Conservation (phyloP, 2,113 vertebrate species). For the Eolophus roseicapilla region DNA sequence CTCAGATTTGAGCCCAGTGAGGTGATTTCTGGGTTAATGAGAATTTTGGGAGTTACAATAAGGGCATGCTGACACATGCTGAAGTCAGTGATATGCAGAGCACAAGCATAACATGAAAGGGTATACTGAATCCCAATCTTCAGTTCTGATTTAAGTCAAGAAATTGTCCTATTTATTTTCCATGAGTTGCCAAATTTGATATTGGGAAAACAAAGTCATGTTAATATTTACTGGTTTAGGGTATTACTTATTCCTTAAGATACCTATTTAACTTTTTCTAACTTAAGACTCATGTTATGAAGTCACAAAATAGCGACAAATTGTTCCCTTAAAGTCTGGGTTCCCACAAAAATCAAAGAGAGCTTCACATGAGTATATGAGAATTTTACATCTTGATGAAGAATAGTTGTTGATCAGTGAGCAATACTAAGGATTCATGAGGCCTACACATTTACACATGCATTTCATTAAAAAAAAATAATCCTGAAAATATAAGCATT, state of each 20-base stretch:
- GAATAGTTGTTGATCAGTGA: not conserved
- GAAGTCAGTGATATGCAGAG: not conserved
- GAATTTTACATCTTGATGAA: not conserved
- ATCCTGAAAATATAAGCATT: not conserved
- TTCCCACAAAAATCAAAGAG: not conserved
- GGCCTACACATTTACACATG: not conserved
- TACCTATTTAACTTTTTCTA: not conserved
- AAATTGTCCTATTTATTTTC: not conserved
- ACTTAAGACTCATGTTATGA: not conserved
- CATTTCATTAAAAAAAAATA: not conserved
- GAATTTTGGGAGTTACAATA: not conserved
- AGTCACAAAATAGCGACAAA: not conserved
- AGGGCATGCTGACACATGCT: not conserved
- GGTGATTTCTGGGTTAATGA: conserved; percentile 14
- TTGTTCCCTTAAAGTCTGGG: not conserved
- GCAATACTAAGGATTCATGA: not conserved
- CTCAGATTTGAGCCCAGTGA: not conserved
- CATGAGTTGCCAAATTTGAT: not conserved
- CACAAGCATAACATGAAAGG: not conserved
- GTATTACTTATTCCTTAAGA: not conserved
- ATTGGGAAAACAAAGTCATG: not conserved
- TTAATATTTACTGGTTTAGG: not conserved
- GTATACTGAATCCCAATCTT: not conserved
- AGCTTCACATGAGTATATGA: not conserved
- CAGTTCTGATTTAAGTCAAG: not conserved